phyloP scores from a whole-genome alignment of 2,113 vertebrate genomes.

The Podarcis cretensis region DNA sequence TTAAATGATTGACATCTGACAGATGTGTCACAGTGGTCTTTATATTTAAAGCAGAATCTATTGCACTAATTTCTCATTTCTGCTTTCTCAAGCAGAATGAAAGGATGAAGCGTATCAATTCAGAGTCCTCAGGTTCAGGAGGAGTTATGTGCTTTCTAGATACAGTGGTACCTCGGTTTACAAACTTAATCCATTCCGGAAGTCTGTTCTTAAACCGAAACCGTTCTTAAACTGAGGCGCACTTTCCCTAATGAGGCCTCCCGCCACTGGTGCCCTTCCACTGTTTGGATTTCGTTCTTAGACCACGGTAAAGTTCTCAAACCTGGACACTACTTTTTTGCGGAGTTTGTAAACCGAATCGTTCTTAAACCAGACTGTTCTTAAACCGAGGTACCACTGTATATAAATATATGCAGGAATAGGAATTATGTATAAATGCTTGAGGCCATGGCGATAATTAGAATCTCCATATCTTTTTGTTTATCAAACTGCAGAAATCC shows the following conservation, averaged over 20 bases:
- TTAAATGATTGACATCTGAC: conserved; percentile 21
- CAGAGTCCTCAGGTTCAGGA: neutral
- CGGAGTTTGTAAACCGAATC: no score
- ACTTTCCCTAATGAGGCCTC: no score
- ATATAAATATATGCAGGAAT: neutral
- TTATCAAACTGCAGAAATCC: neutral
- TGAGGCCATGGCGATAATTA: neutral
- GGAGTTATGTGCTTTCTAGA: neutral
- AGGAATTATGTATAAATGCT: neutral
- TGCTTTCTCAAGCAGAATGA: neutral
- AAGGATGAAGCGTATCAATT: conserved; percentile 24
- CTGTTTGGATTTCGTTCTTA: no score
- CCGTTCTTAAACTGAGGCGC: no score
- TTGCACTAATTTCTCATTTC: neutral
- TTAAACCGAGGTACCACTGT: no score
- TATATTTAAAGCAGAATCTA: conserved; percentile 25
- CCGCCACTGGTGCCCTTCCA: rapidly evolving
- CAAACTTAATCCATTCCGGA: no score
- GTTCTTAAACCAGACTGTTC: no score
- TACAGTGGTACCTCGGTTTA: no score
- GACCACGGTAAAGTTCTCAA: no score
- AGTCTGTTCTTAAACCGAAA: no score
- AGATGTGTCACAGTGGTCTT: neutral
- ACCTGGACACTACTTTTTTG: no score
- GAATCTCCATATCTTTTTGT: neutral